phyloP scores from a whole-genome alignment of 2,113 vertebrate species.

The Oncorhynchus clarkii region DNA sequence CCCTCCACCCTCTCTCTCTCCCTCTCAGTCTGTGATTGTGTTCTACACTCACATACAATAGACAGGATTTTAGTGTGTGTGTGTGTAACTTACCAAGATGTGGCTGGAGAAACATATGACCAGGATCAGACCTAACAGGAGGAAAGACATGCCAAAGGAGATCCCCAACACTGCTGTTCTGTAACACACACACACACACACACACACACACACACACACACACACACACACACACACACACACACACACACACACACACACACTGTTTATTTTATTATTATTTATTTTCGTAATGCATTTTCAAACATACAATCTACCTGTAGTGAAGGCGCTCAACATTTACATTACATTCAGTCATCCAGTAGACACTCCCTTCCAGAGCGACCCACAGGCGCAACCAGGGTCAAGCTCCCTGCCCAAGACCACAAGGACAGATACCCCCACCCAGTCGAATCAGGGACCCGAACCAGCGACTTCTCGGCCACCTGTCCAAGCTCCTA shows the following conservation, averaged over 20 bases:
- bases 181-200: conserved; percentile 48
- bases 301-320: too few relatives aligned
- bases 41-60: background rate
- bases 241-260: conserved; percentile 24
- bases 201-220: conserved; percentile 26
- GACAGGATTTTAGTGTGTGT: background rate
- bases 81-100: conserved; percentile 83
- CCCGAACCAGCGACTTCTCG: too few relatives aligned
- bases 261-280: background rate
- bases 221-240: conserved; percentile 28
- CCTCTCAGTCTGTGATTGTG: background rate
- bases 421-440: too few relatives aligned
- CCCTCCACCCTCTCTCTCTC: background rate
- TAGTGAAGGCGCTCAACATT: too few relatives aligned
- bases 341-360: too few relatives aligned
- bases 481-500: too few relatives aligned
- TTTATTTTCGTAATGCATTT: too few relatives aligned
- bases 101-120: conserved; percentile 91
- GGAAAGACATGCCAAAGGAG: conserved; percentile 88
- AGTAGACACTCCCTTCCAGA: too few relatives aligned
- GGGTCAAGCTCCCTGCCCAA: too few relatives aligned
- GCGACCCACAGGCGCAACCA: too few relatives aligned
- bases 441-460: too few relatives aligned
- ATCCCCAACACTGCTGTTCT: conserved; percentile 90
- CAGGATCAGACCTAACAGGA: conserved; percentile 86